Conservation (phyloP, 1,140 invertebrate genomes). For the Alviniconcha marisindica region DNA sequence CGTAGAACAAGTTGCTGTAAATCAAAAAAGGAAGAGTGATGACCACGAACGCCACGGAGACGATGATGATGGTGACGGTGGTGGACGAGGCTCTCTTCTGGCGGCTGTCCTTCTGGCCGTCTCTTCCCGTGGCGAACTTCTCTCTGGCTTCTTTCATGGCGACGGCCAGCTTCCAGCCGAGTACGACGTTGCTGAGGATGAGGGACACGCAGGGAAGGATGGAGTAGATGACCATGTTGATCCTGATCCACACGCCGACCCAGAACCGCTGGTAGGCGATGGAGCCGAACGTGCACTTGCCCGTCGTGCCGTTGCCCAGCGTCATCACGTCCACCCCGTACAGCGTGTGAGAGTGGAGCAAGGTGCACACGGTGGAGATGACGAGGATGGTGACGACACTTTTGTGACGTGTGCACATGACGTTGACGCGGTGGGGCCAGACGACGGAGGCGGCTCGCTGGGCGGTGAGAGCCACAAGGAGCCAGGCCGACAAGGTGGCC, state of each 20-base stretch:
- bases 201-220: background rate
- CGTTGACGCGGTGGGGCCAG: slow-evolving; percentile 16
- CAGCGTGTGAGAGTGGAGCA: background rate
- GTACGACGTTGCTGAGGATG: background rate
- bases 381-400: background rate
- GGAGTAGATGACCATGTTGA: background rate
- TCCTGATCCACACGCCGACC: background rate
- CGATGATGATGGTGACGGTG: too few relatives aligned
- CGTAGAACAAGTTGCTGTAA: too few relatives aligned
- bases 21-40: too few relatives aligned
- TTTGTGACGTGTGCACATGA: background rate
- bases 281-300: background rate
- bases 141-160: background rate
- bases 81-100: too few relatives aligned
- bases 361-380: background rate
- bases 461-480: background rate
- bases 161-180: background rate
- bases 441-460: slow-evolving; percentile 13
- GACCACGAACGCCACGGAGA: too few relatives aligned
- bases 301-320: too few relatives aligned
- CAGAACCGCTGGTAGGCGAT: background rate
- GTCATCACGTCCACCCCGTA: background rate
- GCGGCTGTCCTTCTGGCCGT: background rate
- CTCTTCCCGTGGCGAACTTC: background rate
- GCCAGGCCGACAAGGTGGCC: background rate